Conservation (phyloP, 2,113 vertebrate genomes). For the Clarias macrocephalus region DNA sequence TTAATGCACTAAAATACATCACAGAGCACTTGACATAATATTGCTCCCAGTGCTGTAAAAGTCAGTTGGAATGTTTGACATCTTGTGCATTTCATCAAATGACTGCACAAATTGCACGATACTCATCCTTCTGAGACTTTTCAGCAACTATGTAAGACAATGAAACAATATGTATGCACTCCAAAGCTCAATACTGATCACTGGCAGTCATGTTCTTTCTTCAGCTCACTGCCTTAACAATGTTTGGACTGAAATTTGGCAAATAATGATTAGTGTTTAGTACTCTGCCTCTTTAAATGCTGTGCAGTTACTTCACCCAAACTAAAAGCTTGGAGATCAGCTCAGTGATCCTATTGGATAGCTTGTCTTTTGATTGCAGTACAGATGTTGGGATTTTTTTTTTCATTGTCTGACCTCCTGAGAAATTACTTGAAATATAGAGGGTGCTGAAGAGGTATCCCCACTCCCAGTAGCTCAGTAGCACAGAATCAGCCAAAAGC, state of each 20-base stretch:
- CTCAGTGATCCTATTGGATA: conserved; percentile 7
- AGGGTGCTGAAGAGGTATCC: conserved; percentile 63
- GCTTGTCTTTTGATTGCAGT: conserved; percentile 23
- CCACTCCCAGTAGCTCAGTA: conserved; percentile 67
- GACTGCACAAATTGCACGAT: neutral
- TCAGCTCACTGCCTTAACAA: conserved; percentile 27
- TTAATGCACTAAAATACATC: conserved; percentile 39
- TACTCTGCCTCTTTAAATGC: conserved; percentile 28
- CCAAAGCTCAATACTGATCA: conserved; percentile 15
- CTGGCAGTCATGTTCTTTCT: conserved; percentile 13
- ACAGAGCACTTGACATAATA: conserved; percentile 31
- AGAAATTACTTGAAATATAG: conserved; percentile 75
- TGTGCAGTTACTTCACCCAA: conserved; percentile 1
- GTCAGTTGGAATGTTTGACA: conserved; percentile 7
- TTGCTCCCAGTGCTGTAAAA: conserved; percentile 11
- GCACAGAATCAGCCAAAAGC: conserved; percentile 63
- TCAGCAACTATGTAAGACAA: conserved; percentile 14
- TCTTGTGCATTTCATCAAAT: conserved; percentile 2
- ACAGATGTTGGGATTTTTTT: conserved; percentile 23
- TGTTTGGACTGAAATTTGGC: conserved; percentile 11
- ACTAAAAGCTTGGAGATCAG: conserved; percentile 19
- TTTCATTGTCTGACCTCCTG: conserved; percentile 62
- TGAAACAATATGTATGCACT: conserved; percentile 21
- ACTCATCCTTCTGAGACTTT: conserved; percentile 34
- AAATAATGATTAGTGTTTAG: conserved; percentile 2